Evolutionary conservation across 2,888 invertebrate genomes (phyloP).

Genomic region (Osedax fenrisi): DNA sequence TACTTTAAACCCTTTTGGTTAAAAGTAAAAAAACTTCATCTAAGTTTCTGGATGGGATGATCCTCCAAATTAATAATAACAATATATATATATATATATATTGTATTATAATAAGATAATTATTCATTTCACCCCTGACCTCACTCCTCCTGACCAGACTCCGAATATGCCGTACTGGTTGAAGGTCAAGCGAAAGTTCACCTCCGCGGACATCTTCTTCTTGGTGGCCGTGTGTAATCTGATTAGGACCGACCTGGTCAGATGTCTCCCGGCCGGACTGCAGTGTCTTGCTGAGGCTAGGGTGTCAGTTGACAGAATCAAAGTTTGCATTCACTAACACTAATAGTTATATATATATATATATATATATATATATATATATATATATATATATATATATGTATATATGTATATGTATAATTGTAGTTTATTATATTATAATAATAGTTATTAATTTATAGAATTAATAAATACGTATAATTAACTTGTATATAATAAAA

Average conservation of each 20-base stretch:
- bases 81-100: no score
- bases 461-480: no score
- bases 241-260: neutral
- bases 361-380: neutral
- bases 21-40: no score
- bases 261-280: neutral
- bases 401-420: neutral
- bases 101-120: no score
- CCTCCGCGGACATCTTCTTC: neutral
- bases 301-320: neutral
- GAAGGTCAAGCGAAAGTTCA: neutral
- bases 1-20: no score
- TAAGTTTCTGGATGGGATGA: no score
- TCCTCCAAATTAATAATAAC: no score
- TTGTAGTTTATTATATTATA: neutral
- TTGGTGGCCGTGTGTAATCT: neutral
- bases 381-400: neutral
- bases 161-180: neutral
- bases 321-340: neutral
- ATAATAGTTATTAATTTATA: neutral
- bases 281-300: neutral
- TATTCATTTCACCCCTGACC: no score
- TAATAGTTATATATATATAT: neutral
- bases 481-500: no score
- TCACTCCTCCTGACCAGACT: no score